Conservation (phyloP, 2,113 vertebrate genomes). For the Apodemus speciosus region DNA sequence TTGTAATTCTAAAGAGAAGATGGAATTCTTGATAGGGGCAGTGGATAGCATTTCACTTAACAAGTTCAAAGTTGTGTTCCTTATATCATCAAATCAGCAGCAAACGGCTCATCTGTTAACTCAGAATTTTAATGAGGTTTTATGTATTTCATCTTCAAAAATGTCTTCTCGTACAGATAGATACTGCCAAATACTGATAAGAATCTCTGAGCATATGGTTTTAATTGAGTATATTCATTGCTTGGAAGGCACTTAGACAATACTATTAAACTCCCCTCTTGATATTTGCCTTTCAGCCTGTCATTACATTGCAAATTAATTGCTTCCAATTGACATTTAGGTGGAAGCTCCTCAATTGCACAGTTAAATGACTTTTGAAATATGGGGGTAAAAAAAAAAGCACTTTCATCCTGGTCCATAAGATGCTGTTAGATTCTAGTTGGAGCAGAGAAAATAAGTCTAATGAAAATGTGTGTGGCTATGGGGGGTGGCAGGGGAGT, state of each 20-base stretch:
- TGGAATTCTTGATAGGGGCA: background rate
- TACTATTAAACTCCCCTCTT: conserved; percentile 52
- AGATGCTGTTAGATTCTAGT: conserved; percentile 1
- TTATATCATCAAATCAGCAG: conserved; percentile 41
- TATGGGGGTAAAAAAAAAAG: background rate
- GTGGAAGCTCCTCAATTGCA: conserved; percentile 18
- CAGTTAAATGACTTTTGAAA: conserved; percentile 51
- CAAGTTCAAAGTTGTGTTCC: conserved; percentile 28
- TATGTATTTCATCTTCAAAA: conserved; percentile 53
- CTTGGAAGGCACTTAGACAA: conserved; percentile 44
- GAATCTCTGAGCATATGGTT: conserved; percentile 22
- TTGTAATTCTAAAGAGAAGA: background rate
- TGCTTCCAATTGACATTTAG: conserved; percentile 54
- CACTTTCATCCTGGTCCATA: background rate
- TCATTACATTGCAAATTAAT: conserved; percentile 57
- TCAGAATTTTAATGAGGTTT: conserved; percentile 41
- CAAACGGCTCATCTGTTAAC: conserved; percentile 33
- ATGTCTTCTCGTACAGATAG: conserved; percentile 48
- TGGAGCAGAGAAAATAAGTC: conserved; percentile 3
- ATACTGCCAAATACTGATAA: conserved; percentile 37
- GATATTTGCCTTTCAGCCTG: conserved; percentile 58
- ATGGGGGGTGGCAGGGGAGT: background rate
- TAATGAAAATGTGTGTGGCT: background rate
- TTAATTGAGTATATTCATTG: conserved; percentile 50
- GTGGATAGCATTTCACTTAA: background rate